Conservation (phyloP, 2,113 vertebrate species). For the Natator depressus region DNA sequence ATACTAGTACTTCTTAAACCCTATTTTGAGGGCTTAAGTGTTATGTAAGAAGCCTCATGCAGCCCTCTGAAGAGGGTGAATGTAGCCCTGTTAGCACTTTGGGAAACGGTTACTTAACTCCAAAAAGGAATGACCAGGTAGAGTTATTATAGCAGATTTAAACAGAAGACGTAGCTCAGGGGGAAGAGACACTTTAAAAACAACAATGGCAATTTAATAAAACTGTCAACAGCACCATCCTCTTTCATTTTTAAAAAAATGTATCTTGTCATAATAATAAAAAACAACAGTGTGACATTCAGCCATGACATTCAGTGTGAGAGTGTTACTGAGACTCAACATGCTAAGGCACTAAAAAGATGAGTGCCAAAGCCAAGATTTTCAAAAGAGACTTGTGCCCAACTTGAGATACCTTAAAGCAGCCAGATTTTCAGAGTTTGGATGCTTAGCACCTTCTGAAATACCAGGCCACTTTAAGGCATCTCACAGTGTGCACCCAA, state of each 20-base stretch:
- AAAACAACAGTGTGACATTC: background rate
- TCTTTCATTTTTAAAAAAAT: background rate
- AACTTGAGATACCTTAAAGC: background rate
- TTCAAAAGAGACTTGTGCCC: background rate
- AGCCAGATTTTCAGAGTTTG: background rate
- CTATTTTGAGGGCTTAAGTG: background rate
- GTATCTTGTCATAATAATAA: background rate
- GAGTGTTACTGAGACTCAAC: background rate
- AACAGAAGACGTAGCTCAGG: background rate
- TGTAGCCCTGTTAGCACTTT: background rate
- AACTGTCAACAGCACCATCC: background rate
- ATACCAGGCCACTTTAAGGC: background rate
- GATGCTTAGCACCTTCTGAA: fast-evolving
- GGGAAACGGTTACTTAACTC: background rate
- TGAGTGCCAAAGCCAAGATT: background rate
- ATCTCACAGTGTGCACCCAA: background rate
- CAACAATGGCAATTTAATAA: background rate
- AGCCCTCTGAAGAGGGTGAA: background rate
- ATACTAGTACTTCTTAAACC: background rate
- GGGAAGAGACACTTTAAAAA: background rate
- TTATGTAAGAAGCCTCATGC: background rate
- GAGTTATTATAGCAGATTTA: background rate
- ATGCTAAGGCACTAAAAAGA: conserved; percentile 20
- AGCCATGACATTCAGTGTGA: background rate
- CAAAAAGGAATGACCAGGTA: background rate